A percentile compares a stretch with the other conserved stretches of the same genome.
Conservation (phyloP, 1,140 invertebrate species). For the Drosophila bocki region DNA sequence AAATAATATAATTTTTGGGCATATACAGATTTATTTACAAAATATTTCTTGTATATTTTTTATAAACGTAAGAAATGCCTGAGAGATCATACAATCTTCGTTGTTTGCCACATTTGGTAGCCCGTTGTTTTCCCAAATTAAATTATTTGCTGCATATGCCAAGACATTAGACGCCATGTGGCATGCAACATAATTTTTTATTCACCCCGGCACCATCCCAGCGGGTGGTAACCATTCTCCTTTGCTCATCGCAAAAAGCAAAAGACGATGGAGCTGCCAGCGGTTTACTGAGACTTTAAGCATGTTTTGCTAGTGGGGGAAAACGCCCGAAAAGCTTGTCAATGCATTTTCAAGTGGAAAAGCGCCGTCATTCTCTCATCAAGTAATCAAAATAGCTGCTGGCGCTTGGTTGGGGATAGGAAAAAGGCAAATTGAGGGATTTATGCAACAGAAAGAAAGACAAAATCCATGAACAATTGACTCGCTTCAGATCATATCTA, state of each 20-base stretch:
- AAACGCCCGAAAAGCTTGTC: slow-evolving; percentile 18
- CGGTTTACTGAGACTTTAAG: slow-evolving; percentile 34
- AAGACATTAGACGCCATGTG: slow-evolving; percentile 61
- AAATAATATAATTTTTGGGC: neutral
- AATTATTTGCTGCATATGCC: slow-evolving; percentile 63
- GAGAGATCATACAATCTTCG: slow-evolving; percentile 10
- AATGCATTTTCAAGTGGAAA: slow-evolving; percentile 28
- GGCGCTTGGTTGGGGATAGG: neutral
- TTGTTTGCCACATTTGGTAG: neutral
- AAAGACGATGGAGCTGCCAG: neutral
- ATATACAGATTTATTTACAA: neutral
- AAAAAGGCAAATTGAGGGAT: slow-evolving; percentile 13
- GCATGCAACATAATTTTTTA: slow-evolving; percentile 76
- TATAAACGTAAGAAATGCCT: neutral
- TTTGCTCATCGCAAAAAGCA: neutral
- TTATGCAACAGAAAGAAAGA: neutral
- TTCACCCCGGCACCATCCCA: slow-evolving; percentile 48
- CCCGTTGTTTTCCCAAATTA: slow-evolving; percentile 54
- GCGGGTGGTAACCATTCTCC: slow-evolving; percentile 31
- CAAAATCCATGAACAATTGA: slow-evolving; percentile 19
- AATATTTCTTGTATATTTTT: neutral
- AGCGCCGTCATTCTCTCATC: neutral
- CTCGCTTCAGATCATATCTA: slow-evolving; percentile 1
- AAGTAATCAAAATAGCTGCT: slow-evolving; percentile 2
- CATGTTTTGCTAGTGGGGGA: neutral